Conservation (phyloP, 2,797 vertebrate genomes). For the Smutsia gigantea region DNA sequence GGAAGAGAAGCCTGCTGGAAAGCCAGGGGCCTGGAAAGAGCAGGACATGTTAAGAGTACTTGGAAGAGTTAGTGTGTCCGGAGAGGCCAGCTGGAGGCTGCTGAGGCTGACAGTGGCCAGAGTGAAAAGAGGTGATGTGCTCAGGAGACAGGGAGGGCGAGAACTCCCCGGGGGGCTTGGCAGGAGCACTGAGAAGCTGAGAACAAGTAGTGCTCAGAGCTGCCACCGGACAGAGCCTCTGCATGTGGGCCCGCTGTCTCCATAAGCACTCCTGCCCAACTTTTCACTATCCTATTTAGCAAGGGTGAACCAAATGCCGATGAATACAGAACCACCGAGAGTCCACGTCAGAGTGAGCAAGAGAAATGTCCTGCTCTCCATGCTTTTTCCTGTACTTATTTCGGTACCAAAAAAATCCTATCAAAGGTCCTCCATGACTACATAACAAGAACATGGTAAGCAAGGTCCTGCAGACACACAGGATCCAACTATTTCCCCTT, state of each 20-base stretch:
- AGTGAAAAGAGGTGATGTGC: neutral
- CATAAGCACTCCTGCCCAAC: neutral
- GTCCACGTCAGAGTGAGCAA: neutral
- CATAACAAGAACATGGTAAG: neutral
- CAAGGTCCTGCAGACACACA: neutral
- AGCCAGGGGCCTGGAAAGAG: neutral
- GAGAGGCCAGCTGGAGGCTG: neutral
- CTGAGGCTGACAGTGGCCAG: neutral
- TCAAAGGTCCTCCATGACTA: neutral
- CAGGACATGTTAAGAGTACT: neutral
- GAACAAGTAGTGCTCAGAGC: neutral
- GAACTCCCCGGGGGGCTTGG: neutral
- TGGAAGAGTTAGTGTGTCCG: neutral
- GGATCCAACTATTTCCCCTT: slow-evolving; percentile 22
- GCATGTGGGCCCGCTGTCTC: neutral
- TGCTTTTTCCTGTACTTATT: slow-evolving; percentile 13
- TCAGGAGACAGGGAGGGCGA: accelerated
- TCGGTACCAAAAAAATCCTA: neutral
- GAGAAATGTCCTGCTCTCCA: neutral
- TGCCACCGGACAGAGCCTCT: neutral
- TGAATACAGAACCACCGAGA: neutral
- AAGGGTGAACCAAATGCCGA: neutral
- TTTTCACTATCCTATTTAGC: neutral
- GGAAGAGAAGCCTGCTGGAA: neutral
- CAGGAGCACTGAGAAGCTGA: neutral